Base-by-base conservation (phyloP, 2,888 invertebrate species). In the Drosophila bunnanda region DNA sequence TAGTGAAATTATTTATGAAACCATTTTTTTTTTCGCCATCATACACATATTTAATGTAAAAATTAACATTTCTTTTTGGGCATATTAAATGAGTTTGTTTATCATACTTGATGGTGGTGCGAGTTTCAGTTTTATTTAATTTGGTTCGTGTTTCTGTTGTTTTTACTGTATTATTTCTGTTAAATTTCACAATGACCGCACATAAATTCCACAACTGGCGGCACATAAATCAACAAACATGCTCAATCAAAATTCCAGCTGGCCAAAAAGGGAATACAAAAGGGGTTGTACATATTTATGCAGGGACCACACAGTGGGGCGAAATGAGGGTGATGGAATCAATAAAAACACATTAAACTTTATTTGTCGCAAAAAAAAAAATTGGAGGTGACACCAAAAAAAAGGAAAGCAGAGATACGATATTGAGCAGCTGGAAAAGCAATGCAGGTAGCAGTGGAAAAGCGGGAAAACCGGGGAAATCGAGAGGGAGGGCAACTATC, bases 301-400 rank as follows among this genome's bases (percentile, higher is more conserved):
- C 22, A 61, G 36, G 34, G 54, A 46, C 60, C 44, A 22, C 52
- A 32, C 36, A n/a, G 22, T 15, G 38, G 13, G 41, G 25, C 20
- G 12, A 39, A 4, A 38, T 25, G 41, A n/a, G 41, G 44, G 60
- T 69, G 78, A 76, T 72, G 69, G 61, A 83, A 80, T 80, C 80
- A 80, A 80, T 81, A 78, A 83, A 83, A 80, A 81, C 79, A 78
- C 81, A 80, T 80, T 80, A 83, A 80, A 80, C 64, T 76, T 73
- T 83, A 84, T 80, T 76, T 83, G 78, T 46, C 25, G 46, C 66
- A 62, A 46, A 55, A 20, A n/a, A 36, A 4, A 44, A n/a, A n/a
- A n/a, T n/a, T n/a, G n/a, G n/a, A n/a, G n/a, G 36, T 34, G 53
- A 44, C 43, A 25, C 48, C n/a, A n/a, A n/a, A n/a, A n/a, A n/a